Percentiles rank a stretch among this genome's conserved stretches.
These are phyloP conservation scores for Hybognathus amarus DNA, from an alignment of 2,797 vertebrate species.

Conservation along the genomic window DNA sequence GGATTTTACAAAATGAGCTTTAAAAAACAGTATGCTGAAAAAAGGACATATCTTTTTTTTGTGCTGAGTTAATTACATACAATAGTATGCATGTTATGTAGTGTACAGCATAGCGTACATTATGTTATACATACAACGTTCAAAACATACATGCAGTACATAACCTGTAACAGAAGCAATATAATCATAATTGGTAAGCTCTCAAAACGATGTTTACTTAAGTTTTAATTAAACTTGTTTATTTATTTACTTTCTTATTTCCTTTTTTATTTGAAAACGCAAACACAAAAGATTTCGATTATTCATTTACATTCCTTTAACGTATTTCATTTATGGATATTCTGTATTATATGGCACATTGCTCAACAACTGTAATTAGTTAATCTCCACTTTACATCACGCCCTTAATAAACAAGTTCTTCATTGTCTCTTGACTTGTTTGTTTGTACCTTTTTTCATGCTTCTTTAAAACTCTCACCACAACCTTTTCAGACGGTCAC, in stretches of 20 bases:
- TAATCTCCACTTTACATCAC: not conserved
- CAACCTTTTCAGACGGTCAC: not conserved
- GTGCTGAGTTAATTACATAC: too few species aligned
- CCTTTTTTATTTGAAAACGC: not conserved
- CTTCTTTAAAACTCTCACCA: not conserved
- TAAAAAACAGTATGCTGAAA: too few species aligned
- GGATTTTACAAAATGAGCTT: too few species aligned
- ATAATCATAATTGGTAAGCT: not conserved
- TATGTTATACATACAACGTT: too few species aligned
- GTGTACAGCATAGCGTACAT: too few species aligned
- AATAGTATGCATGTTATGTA: too few species aligned
- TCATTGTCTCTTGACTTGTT: not conserved
- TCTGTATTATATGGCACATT: not conserved
- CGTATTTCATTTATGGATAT: not conserved
- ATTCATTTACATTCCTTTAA: not conserved
- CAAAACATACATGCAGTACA: too few species aligned
- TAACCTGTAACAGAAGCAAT: not conserved
- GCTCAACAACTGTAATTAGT: not conserved
- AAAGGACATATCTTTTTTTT: too few species aligned
- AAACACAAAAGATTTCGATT: not conserved
- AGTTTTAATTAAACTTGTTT: not conserved
- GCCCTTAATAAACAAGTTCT: constrained; percentile 7
- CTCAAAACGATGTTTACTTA: not conserved
- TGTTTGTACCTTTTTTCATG: not conserved
- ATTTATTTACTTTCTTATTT: not conserved